phyloP scores from a whole-genome alignment of 2,888 invertebrate genomes.

The Fragum fragum region DNA sequence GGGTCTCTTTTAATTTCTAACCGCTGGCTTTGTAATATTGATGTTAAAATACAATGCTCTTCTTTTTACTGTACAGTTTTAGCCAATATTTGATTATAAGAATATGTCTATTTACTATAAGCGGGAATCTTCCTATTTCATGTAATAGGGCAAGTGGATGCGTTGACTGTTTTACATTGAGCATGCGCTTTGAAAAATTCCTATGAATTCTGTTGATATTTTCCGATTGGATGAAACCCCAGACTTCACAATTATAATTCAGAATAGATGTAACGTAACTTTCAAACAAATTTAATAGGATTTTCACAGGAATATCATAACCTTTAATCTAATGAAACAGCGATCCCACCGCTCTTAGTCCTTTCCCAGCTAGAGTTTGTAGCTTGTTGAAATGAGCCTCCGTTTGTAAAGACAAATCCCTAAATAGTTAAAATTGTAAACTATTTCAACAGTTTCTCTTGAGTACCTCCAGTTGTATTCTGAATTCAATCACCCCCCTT shows the following conservation, averaged over 20 bases:
- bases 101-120: neutral
- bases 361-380: slow-evolving; percentile 16
- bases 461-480: too few relatives aligned
- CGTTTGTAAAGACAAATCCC: slow-evolving; percentile 33
- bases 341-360: slow-evolving; percentile 29
- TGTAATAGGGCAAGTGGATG: neutral
- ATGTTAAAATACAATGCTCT: neutral
- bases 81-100: slow-evolving; percentile 22
- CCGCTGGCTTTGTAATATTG: too few relatives aligned
- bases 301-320: slow-evolving; percentile 2
- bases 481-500: neutral
- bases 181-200: slow-evolving; percentile 31
- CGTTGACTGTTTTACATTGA: neutral
- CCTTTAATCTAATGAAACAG: slow-evolving; percentile 14
- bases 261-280: slow-evolving; percentile 2
- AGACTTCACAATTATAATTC: slow-evolving; percentile 3
- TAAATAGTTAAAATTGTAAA: slow-evolving; percentile 34
- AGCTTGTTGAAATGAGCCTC: slow-evolving; percentile 36
- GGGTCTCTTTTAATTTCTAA: too few relatives aligned
- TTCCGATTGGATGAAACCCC: neutral
- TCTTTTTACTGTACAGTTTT: neutral
- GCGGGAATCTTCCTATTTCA: slow-evolving; percentile 14
- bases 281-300: slow-evolving; percentile 1
- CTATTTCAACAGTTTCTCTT: slow-evolving; percentile 25
- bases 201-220: slow-evolving; percentile 28